Evolutionary conservation across 2,797 vertebrate genomes (phyloP).

Genomic region (Lophius americanus): DNA sequence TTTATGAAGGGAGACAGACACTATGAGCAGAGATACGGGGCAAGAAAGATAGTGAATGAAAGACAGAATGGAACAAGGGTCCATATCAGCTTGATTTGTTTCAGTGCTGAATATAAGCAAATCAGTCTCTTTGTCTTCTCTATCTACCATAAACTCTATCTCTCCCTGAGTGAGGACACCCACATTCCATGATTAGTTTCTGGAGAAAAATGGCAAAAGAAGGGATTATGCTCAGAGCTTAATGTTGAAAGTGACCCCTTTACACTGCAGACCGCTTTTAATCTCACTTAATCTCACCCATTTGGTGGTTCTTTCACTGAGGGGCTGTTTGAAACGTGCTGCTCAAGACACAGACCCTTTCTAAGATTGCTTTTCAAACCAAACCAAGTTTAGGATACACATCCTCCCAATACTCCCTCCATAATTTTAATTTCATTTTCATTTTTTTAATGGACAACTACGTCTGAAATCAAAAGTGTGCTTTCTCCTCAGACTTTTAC

Average conservation of each 20-base stretch:
- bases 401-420: slow-evolving; percentile 2
- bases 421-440: slow-evolving; percentile 54
- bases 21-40: slow-evolving; percentile 26
- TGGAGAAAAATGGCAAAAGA: slow-evolving; percentile 47
- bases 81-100: slow-evolving; percentile 58
- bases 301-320: slow-evolving; percentile 36
- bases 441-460: background rate
- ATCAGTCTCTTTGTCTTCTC: slow-evolving; percentile 49
- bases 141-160: slow-evolving; percentile 59
- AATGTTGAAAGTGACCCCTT: slow-evolving; percentile 63
- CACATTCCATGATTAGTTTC: slow-evolving; percentile 49
- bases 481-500: slow-evolving; percentile 48
- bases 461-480: slow-evolving; percentile 55
- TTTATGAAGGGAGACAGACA: slow-evolving; percentile 52
- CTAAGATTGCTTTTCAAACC: slow-evolving; percentile 29
- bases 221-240: slow-evolving; percentile 60
- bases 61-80: slow-evolving; percentile 17
- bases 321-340: slow-evolving; percentile 27
- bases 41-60: slow-evolving; percentile 15
- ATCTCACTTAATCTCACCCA: slow-evolving; percentile 42
- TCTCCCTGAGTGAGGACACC: slow-evolving; percentile 43
- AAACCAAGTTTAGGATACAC: slow-evolving; percentile 19
- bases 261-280: slow-evolving; percentile 30
- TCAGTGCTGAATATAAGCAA: slow-evolving; percentile 61
- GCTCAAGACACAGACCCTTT: slow-evolving; percentile 20